Evolutionary conservation across 1,140 invertebrate species (phyloP).

Genomic region (Carposina sasakii): DNA sequence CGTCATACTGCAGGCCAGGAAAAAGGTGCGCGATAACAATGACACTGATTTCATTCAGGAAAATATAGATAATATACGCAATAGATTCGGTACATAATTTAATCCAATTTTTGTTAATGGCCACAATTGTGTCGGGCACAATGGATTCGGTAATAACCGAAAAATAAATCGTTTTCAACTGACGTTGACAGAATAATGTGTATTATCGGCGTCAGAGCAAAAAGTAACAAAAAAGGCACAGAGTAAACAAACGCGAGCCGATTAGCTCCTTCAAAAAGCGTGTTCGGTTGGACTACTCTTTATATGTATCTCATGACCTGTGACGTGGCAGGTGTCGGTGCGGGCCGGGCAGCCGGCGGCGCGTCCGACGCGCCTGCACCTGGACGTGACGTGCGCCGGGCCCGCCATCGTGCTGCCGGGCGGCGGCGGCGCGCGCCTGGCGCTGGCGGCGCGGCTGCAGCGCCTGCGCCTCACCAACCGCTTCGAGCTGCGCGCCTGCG

Average conservation of each 20-base stretch:
- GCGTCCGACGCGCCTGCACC: conserved; percentile 76
- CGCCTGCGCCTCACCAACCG: conserved; percentile 85
- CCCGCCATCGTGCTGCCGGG: conserved; percentile 92
- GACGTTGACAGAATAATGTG: too few species aligned
- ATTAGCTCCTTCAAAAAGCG: conserved; percentile 1
- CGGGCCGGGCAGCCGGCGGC: conserved; percentile 9
- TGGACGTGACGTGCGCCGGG: conserved; percentile 77
- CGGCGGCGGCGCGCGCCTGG: conserved; percentile 83
- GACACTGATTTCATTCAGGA: too few species aligned
- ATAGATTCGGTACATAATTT: too few species aligned
- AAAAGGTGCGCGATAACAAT: conserved; percentile 40
- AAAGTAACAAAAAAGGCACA: too few species aligned
- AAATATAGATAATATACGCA: too few species aligned
- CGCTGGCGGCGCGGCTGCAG: conserved; percentile 88
- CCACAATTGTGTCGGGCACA: too few species aligned
- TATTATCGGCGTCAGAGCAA: too few species aligned
- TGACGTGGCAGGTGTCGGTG: conserved; percentile 40
- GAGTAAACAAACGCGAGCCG: background rate
- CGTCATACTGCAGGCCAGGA: conserved; percentile 61
- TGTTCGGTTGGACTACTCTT: background rate
- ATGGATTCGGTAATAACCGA: too few species aligned
- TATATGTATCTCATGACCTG: background rate
- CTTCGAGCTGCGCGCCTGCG: conserved; percentile 76
- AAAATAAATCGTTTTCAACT: too few species aligned
- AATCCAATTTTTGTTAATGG: too few species aligned